phyloP scores from a whole-genome alignment of 2,797 vertebrate genomes.

The Thamnophis elegans region DNA sequence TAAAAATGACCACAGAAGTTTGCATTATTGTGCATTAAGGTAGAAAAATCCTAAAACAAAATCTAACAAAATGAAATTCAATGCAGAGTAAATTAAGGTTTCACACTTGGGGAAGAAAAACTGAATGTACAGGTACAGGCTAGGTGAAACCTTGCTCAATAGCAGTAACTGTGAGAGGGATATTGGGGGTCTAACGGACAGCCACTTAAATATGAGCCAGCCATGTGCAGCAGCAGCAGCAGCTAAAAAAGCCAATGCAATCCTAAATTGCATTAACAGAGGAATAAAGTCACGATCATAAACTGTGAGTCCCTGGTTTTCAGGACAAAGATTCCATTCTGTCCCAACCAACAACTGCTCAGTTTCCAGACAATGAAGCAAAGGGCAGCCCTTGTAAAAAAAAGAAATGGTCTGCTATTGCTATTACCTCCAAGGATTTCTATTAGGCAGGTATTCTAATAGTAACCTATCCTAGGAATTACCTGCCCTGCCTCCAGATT shows the following conservation, averaged over 20 bases:
- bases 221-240: not conserved
- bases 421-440: not conserved
- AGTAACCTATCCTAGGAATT: not conserved
- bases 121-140: not conserved
- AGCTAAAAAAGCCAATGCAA: not conserved
- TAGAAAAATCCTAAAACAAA: not conserved
- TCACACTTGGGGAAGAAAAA: not conserved
- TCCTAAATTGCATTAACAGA: not conserved
- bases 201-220: not conserved
- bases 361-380: not conserved
- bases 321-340: not conserved
- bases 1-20: not conserved
- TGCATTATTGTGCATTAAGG: not conserved
- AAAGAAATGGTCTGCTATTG: not conserved
- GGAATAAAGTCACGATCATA: not conserved
- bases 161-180: not conserved
- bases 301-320: not conserved
- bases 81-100: not conserved
- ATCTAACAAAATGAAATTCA: not conserved
- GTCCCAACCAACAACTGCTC: not conserved
- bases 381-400: not conserved
- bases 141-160: not conserved
- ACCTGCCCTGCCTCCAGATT: not conserved
- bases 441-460: not conserved
- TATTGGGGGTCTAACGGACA: not conserved